A percentile compares a stretch with the other conserved stretches of the same genome.
phyloP scores from a whole-genome alignment of 2,113 vertebrate species.

The Myxocyprinus asiaticus region DNA sequence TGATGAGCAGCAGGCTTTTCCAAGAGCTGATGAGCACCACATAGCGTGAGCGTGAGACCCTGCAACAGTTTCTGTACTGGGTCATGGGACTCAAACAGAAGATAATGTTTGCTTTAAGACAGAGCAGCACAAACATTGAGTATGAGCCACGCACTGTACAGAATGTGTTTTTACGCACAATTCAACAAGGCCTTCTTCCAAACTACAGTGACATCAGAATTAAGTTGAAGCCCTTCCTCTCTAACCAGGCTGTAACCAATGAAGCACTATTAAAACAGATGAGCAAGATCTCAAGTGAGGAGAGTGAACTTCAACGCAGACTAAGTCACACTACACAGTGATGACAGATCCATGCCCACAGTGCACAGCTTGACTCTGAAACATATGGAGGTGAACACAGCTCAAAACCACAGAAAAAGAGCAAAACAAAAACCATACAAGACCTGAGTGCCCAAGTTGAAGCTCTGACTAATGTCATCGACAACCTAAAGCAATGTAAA shows the following conservation, averaged over 20 bases:
- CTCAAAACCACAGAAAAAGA: not conserved
- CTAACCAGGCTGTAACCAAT: not conserved
- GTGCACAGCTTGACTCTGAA: not conserved
- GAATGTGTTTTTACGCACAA: constrained; percentile 31
- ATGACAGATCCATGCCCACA: too few species aligned
- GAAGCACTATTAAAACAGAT: too few species aligned
- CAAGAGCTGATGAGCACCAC: constrained; percentile 35
- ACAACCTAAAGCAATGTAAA: too few species aligned
- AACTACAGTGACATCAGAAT: not conserved
- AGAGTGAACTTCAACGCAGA: too few species aligned
- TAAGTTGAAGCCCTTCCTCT: not conserved
- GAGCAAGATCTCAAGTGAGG: too few species aligned
- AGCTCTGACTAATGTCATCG: too few species aligned
- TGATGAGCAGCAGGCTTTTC: constrained; percentile 34
- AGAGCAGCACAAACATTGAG: constrained; percentile 19
- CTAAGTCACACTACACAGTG: too few species aligned
- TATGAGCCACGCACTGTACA: constrained; percentile 30
- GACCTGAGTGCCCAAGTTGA: too few species aligned
- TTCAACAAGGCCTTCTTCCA: constrained; percentile 10
- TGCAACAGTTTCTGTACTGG: constrained; percentile 28
- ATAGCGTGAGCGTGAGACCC: constrained; percentile 21
- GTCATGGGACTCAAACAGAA: constrained; percentile 27
- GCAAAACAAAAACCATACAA: too few species aligned
- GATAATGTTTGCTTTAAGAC: too few species aligned
- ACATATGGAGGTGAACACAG: not conserved